Conservation (phyloP, 1,140 invertebrate genomes). For the Bombus vancouverensis region DNA sequence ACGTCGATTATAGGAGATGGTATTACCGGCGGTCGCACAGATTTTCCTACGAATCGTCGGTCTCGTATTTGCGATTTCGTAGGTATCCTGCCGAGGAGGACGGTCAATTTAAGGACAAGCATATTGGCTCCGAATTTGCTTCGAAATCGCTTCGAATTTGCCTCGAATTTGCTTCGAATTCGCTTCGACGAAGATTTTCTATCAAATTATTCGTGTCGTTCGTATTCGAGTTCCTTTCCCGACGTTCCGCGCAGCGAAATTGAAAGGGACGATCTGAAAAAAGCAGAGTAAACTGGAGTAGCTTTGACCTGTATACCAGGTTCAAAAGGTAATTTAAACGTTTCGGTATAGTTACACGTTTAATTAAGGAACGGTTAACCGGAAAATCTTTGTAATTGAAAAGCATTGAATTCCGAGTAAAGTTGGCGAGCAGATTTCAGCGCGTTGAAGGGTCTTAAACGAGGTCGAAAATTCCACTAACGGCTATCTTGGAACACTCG, state of each 20-base stretch:
- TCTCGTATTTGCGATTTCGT: too few species aligned
- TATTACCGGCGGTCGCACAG: accelerated
- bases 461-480: constrained; percentile 4
- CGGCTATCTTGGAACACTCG: background rate
- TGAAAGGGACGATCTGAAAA: background rate
- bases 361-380: background rate
- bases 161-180: too few species aligned
- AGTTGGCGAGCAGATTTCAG: background rate
- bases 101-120: too few species aligned
- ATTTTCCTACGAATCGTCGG: too few species aligned
- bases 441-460: background rate
- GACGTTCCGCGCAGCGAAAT: background rate
- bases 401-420: background rate
- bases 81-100: too few species aligned
- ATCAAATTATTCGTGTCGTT: background rate
- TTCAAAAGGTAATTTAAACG: background rate
- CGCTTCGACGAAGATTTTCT: background rate
- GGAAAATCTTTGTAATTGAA: background rate
- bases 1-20: background rate
- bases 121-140: too few species aligned
- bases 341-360: background rate
- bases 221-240: background rate
- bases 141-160: too few species aligned
- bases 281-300: background rate
- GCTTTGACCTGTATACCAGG: too few species aligned